phyloP scores from a whole-genome alignment of 2,797 vertebrate genomes.

The Nannoperca obscura region DNA sequence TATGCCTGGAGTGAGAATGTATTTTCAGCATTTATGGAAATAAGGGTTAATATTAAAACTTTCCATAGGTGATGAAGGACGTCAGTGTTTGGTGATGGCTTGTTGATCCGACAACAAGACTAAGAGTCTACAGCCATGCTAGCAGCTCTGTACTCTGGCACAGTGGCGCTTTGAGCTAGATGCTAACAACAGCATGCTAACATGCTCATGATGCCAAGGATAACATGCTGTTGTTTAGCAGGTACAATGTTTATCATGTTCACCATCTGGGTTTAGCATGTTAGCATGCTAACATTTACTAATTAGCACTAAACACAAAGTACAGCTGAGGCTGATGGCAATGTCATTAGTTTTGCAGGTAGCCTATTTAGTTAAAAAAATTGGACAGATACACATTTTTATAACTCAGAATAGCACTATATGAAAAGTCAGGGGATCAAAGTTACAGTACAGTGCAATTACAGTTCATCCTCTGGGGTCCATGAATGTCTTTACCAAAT shows the following conservation, averaged over 20 bases:
- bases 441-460: no score
- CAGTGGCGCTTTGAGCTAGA: neutral
- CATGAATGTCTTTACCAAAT: neutral
- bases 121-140: neutral
- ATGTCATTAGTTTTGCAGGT: neutral
- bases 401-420: neutral
- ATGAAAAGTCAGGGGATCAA: neutral
- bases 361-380: neutral
- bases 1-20: slow-evolving; percentile 35
- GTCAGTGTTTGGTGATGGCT: neutral
- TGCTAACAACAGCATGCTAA: neutral
- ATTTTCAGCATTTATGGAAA: slow-evolving; percentile 47
- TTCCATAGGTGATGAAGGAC: slow-evolving; percentile 30
- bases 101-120: neutral
- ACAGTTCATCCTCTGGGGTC: no score
- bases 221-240: neutral
- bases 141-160: neutral
- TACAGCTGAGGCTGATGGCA: neutral
- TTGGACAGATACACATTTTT: neutral
- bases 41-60: slow-evolving; percentile 40
- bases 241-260: neutral
- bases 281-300: neutral
- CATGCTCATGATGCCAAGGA: neutral
- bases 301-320: neutral
- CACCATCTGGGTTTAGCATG: neutral